Percentiles rank a stretch among this genome's conserved stretches.
These are phyloP conservation scores for Apistogramma diplotaenia DNA, from an alignment of 2,113 vertebrate species.

Conservation along the genomic window DNA sequence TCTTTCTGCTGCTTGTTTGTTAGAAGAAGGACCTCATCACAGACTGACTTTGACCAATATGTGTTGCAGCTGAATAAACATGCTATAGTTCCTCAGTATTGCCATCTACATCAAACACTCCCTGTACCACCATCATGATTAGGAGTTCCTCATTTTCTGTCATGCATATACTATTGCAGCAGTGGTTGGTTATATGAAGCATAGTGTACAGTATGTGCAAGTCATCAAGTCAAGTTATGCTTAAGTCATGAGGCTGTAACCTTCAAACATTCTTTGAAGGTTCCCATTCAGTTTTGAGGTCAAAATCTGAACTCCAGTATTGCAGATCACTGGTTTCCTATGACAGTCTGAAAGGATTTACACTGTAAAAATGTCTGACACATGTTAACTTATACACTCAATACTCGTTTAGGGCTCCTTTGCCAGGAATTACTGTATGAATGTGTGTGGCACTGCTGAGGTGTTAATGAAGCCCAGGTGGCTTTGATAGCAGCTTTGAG, in stretches of 20 bases:
- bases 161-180: no score
- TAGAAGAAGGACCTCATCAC: background rate
- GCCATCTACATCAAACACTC: background rate
- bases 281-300: no score
- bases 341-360: no score
- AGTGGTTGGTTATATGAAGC: no score
- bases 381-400: no score
- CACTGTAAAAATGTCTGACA: no score
- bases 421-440: fast-evolving
- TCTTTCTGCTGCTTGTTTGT: background rate
- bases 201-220: background rate
- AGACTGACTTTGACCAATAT: background rate
- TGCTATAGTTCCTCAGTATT: background rate
- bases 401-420: background rate
- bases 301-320: no score
- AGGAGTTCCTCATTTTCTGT: no score
- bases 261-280: no score
- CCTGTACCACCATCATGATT: background rate
- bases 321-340: no score
- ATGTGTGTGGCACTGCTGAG: no score
- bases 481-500: fast-evolving
- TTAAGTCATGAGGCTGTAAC: no score
- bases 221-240: background rate
- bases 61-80: background rate
- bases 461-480: background rate